Conservation (phyloP, 1,140 invertebrate species). For the Trachymyrmex cornetzi region DNA sequence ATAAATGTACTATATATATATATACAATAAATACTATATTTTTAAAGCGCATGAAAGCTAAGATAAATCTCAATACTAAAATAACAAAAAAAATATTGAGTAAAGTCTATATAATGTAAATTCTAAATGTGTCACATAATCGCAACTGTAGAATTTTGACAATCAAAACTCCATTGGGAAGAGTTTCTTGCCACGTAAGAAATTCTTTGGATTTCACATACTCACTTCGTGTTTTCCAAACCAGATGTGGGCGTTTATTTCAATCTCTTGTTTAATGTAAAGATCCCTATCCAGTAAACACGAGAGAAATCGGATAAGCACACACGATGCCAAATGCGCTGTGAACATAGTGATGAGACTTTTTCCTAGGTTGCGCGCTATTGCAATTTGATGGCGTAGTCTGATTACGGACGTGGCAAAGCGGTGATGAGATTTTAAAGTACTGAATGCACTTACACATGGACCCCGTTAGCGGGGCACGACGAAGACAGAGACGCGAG, state of each 20-base stretch:
- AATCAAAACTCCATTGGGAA: neutral
- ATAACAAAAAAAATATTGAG: neutral
- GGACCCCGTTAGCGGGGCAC: constrained; percentile 57
- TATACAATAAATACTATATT: neutral
- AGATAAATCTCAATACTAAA: neutral
- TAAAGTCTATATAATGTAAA: neutral
- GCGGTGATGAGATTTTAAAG: constrained; percentile 66
- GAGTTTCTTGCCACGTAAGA: neutral
- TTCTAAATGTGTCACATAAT: neutral
- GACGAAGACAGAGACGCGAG: constrained; percentile 45
- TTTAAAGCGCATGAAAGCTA: neutral
- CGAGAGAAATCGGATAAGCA: constrained; percentile 48
- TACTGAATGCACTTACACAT: constrained; percentile 75
- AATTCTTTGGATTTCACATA: neutral
- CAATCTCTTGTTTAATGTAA: constrained; percentile 8
- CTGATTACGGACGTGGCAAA: constrained; percentile 67
- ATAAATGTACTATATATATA: neutral
- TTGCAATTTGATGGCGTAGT: constrained; percentile 51
- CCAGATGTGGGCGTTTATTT: neutral
- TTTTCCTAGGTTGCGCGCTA: constrained; percentile 9
- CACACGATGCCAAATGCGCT: constrained; percentile 11
- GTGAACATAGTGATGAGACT: constrained; percentile 26
- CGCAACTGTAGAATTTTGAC: neutral
- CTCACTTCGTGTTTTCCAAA: neutral
- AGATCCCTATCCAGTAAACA: constrained; percentile 22